Base-by-base conservation (phyloP, 2,888 invertebrate species). In the Smittia sp. region DNA sequence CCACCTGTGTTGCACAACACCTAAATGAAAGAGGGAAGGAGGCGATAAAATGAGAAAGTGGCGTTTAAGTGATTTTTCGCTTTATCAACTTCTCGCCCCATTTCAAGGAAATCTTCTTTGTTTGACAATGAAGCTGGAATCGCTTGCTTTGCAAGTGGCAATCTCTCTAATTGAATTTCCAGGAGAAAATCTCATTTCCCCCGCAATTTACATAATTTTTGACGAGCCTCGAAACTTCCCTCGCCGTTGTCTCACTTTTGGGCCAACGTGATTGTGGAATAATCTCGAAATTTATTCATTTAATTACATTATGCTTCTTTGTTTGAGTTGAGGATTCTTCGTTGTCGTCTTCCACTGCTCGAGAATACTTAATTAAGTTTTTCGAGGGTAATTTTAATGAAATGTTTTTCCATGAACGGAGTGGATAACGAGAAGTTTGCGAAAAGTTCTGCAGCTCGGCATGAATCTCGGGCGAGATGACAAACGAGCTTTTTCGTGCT, bases 1-100 rank as follows among this genome's bases (percentile, higher is more conserved):
- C 90, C 89, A 75, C 93, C 93, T 76, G 92, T 92, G 85, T 94
- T 93, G 86, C 94, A 94, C 79, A 93, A 87, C 77, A 94, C 93
- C 94, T 94, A 85, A 68, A 83, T 63, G 27, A 63, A 13, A 27
- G 11, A 25, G 27, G 15, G 63, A 20, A 20, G 63, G 15, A 15
- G 58, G 18, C 11, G 58, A 58, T 18, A 58, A 63, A 25, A 72
- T 75, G 32, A 63, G 52, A 58, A 58, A 58, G 73, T 69, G 75
- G 75, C 74, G 74, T 67, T 74, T 52, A 74, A 41, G 62, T 63
- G 38, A 63, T 63, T 63, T 63, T 27, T n/a, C 27, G 63, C 63
- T 63, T 63, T 63, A 63, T 25, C 63, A 63, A 27, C 27, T 27
- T 63, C 22, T 25, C 27, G n/a, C n/a, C 27, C 27, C 27, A 46